Evolutionary conservation across 2,797 vertebrate species (phyloP), one percentile per base, ranked within the genome.

Genomic region (Lophotriccus pileatus): DNA sequence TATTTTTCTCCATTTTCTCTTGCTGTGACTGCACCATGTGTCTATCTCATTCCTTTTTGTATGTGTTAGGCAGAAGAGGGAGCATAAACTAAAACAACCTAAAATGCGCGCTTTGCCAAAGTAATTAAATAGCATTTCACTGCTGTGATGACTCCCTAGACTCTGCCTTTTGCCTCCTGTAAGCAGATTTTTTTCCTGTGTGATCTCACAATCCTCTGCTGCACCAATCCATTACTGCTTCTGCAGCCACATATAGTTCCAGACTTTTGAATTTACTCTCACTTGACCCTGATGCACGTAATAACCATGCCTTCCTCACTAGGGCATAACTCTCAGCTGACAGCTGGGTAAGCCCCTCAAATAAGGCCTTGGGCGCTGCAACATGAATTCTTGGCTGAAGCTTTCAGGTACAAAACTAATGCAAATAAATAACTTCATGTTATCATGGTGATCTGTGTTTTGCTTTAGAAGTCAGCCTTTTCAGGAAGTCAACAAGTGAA

Each of bases 151-250:
- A 41, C 14, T 75, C 13, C n/a, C 50, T 76, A 36, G 43, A 44
- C n/a, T 66, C 60, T 66, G 49, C 10, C 20, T 63, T 60, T 52
- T 85, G 7, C 41, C 82, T 55, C 43, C 18, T 43, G 21, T 49
- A 27, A 79, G 46, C 7, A 4, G 2, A 12, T 17, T 47, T 34
- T 79, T 53, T 68, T 39, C 49, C 41, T 34, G 4, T 34, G 41
- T 2, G 2, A 20, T 59, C n/a, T 53, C 2, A 0, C 14, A 47
- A 0, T 52, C 23, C 10, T 25, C 44, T 47, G 22, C 50, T 69
- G 27, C 13, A 30, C 16, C 25, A 12, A 23, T 18, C n/a, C n/a
- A 25, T 55, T 5, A 39, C 43, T 2, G 3, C 12, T 39, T 17
- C 53, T 62, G 49, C 27, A 67, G 39, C 60, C 25, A 34, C 28